Percentiles rank a stretch among this genome's conserved stretches.
phyloP scores from a whole-genome alignment of 2,113 vertebrate species.

The Conger conger region DNA sequence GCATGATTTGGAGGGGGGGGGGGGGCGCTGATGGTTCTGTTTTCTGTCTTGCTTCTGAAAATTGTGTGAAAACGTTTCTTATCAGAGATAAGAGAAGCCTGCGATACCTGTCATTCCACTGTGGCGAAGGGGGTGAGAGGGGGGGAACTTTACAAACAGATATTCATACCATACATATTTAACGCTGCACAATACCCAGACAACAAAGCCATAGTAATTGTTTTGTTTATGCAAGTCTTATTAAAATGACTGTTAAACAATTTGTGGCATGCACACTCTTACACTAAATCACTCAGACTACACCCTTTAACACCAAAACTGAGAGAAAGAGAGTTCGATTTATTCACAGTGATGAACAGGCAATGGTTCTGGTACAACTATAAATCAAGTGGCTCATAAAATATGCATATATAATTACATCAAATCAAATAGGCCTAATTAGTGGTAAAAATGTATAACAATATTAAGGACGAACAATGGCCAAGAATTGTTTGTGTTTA shows the following conservation, averaged over 20 bases:
- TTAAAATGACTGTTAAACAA: too few relatives aligned
- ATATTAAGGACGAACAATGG: not conserved
- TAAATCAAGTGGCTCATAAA: not conserved
- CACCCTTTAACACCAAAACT: too few relatives aligned
- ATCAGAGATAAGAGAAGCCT: not conserved
- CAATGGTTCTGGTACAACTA: not conserved
- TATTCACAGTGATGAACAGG: not conserved
- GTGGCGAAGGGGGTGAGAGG: too few relatives aligned
- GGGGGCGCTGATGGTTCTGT: not conserved
- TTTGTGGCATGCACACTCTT: too few relatives aligned
- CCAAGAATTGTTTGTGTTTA: not conserved
- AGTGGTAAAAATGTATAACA: not conserved
- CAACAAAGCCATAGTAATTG: too few relatives aligned
- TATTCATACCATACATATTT: too few relatives aligned
- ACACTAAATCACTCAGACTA: too few relatives aligned
- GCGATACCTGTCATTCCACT: not conserved
- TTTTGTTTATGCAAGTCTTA: too few relatives aligned
- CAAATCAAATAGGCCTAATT: too few relatives aligned
- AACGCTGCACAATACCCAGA: too few relatives aligned
- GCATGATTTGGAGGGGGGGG: not conserved
- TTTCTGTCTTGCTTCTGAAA: not conserved
- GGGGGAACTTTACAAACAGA: not conserved
- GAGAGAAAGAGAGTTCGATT: not conserved
- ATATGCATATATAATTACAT: not conserved
- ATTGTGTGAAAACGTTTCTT: conserved; percentile 13